A percentile compares a stretch with the other conserved stretches of the same genome.
Evolutionary conservation across 2,888 invertebrate genomes (phyloP).

Genomic region (Alloplasta piceator): DNA sequence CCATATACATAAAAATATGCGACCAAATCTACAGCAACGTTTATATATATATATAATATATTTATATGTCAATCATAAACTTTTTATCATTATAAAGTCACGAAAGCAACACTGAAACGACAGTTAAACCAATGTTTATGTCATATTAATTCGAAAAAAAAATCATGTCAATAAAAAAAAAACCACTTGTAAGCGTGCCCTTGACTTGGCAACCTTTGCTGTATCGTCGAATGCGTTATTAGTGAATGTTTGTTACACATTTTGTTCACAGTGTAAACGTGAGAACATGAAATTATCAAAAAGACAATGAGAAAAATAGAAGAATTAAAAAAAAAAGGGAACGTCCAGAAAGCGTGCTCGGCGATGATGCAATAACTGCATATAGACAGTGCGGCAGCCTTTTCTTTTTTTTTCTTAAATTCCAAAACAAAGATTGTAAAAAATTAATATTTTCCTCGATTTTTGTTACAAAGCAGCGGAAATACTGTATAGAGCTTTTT

Average conservation of each 20-base stretch:
- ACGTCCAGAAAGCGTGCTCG: slow-evolving; percentile 66
- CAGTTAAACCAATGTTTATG: slow-evolving; percentile 50
- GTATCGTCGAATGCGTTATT: slow-evolving; percentile 44
- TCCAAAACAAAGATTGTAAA: slow-evolving; percentile 5
- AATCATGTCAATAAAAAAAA: slow-evolving; percentile 15
- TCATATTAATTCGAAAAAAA: slow-evolving; percentile 16
- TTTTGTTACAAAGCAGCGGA: slow-evolving; percentile 46
- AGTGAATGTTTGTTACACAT: slow-evolving; percentile 29
- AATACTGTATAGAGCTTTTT: slow-evolving; percentile 7
- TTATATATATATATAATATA: too few species aligned
- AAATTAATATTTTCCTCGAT: slow-evolving; percentile 17
- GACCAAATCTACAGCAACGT: slow-evolving; percentile 38
- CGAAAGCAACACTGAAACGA: slow-evolving; percentile 65
- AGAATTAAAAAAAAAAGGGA: slow-evolving; percentile 30
- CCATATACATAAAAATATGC: too few species aligned
- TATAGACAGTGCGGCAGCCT: slow-evolving; percentile 57
- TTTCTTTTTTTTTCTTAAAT: slow-evolving; percentile 13
- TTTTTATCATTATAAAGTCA: slow-evolving; percentile 47
- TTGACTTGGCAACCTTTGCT: slow-evolving; percentile 53
- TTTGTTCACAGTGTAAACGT: slow-evolving; percentile 51
- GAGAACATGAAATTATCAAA: slow-evolving; percentile 35
- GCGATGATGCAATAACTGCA: slow-evolving; percentile 63
- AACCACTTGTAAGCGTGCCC: slow-evolving; percentile 61
- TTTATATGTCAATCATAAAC: slow-evolving; percentile 45
- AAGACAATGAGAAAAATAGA: slow-evolving; percentile 15